Percentiles rank a stretch among this genome's conserved stretches.
These are phyloP conservation scores for Tiliqua scincoides DNA, from an alignment of 2,113 vertebrate genomes.

Conservation along the genomic window DNA sequence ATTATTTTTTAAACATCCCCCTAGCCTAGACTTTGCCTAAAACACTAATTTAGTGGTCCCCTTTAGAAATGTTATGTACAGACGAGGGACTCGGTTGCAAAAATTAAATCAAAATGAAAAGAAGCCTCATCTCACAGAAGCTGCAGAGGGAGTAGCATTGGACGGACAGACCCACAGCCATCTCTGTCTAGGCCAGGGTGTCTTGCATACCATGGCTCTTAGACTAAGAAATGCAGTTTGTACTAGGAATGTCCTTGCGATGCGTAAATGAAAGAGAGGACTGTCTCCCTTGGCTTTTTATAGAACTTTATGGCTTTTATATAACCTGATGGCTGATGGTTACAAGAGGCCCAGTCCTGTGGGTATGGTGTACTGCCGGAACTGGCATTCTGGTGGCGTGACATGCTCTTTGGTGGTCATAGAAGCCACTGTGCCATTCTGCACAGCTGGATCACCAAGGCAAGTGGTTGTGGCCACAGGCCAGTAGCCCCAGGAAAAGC, in stretches of 20 bases:
- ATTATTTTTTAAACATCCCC: slow-evolving; percentile 60
- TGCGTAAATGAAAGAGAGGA: background rate
- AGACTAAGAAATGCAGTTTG: background rate
- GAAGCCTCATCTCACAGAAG: background rate
- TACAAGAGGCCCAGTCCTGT: background rate
- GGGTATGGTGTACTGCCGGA: background rate
- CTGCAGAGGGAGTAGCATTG: background rate
- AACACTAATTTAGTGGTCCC: slow-evolving; percentile 41
- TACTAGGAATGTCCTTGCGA: background rate
- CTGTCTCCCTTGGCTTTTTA: background rate
- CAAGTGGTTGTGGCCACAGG: too few relatives aligned
- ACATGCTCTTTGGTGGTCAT: too few relatives aligned
- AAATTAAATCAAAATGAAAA: background rate
- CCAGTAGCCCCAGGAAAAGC: too few relatives aligned
- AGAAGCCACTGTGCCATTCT: too few relatives aligned
- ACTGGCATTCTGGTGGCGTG: too few relatives aligned
- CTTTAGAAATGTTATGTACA: background rate
- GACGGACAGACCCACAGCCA: background rate
- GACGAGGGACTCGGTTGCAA: background rate
- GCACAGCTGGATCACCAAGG: too few relatives aligned
- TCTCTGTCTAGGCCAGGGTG: background rate
- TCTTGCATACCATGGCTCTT: background rate
- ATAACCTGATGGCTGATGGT: background rate
- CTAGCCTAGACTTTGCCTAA: slow-evolving; percentile 66
- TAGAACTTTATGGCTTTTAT: background rate